phyloP scores from a whole-genome alignment of 1,140 invertebrate species.

The Colletes gigas region DNA sequence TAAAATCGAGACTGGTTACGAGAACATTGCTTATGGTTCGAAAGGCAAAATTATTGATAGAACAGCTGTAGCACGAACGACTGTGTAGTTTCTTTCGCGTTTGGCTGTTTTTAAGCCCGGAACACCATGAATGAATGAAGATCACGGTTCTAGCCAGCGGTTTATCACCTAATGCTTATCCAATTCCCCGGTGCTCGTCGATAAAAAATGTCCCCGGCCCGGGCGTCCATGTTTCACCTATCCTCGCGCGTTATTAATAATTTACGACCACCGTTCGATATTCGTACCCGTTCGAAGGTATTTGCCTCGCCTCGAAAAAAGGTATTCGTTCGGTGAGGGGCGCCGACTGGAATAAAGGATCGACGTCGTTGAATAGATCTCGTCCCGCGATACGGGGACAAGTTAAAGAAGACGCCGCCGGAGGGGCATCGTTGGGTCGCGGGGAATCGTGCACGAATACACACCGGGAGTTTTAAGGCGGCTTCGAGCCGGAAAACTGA shows the following conservation, averaged over 20 bases:
- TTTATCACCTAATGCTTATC: not conserved
- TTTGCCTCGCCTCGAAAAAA: constrained; percentile 1
- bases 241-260: constrained; percentile 9
- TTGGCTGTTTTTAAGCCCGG: too few species aligned
- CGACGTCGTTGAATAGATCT: constrained; percentile 33
- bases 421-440: constrained; percentile 51
- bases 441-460: constrained; percentile 54
- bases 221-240: too few species aligned
- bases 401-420: constrained; percentile 56
- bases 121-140: not conserved
- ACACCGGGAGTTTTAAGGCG: constrained; percentile 27
- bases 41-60: too few species aligned
- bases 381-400: constrained; percentile 44
- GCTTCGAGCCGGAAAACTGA: constrained; percentile 42
- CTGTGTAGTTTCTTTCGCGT: too few species aligned
- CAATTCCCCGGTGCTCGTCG: not conserved
- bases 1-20: too few species aligned
- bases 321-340: constrained; percentile 1
- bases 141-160: too few species aligned
- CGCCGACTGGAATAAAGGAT: constrained; percentile 47
- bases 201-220: too few species aligned
- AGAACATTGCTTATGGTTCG: too few species aligned
- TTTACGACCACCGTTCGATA: constrained; percentile 16
- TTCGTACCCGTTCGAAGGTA: constrained; percentile 4
- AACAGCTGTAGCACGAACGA: too few species aligned